These are phyloP conservation scores for Microdon myrmicae DNA, from an alignment of 2,888 invertebrate species.

Conservation along the genomic window DNA sequence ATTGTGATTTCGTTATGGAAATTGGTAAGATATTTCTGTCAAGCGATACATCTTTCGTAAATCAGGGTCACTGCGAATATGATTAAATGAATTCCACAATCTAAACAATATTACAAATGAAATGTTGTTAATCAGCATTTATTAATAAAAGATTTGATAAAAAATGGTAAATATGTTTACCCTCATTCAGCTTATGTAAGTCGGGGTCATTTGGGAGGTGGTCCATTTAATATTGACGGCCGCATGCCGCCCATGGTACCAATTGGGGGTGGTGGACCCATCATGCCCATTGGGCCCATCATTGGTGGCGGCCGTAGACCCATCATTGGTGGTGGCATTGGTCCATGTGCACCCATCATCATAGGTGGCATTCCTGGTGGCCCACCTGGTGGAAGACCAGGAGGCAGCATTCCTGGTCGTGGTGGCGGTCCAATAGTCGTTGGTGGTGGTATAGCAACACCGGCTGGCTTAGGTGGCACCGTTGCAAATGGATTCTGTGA, in stretches of 20 bases:
- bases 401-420: conserved; percentile 74
- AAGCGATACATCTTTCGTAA: too few relatives aligned
- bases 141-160: too few relatives aligned
- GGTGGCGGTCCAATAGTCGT: conserved; percentile 70
- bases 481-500: conserved; percentile 88
- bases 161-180: too few relatives aligned
- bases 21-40: too few relatives aligned
- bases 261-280: conserved; percentile 77
- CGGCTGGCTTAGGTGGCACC: conserved; percentile 71
- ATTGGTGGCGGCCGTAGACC: conserved; percentile 82
- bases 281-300: conserved; percentile 81
- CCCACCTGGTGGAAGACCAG: conserved; percentile 71
- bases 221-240: conserved; percentile 77
- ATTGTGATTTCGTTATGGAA: too few relatives aligned
- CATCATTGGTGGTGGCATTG: conserved; percentile 82
- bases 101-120: too few relatives aligned
- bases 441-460: conserved; percentile 85
- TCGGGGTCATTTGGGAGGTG: conserved; percentile 72
- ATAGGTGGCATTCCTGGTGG: conserved; percentile 72
- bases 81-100: too few relatives aligned
- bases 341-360: conserved; percentile 79
- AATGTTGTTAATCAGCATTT: too few relatives aligned
- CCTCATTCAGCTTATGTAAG: too few relatives aligned
- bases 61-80: too few relatives aligned
- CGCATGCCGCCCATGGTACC: conserved; percentile 78